Conservation (phyloP, 2,888 invertebrate genomes). For the Candidula unifasciata region DNA sequence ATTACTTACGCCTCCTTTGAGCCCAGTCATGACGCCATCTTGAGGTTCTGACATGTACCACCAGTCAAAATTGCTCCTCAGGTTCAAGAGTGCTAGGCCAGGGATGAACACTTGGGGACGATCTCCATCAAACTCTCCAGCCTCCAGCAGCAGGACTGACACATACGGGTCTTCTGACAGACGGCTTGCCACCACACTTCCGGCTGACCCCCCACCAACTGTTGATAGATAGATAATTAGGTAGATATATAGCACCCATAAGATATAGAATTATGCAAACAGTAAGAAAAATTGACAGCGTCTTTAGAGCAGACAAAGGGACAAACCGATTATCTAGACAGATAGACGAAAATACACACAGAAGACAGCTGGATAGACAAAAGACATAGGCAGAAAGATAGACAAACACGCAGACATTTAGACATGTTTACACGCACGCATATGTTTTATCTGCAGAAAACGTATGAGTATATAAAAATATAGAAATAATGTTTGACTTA, state of each 20-base stretch:
- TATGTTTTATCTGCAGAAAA: too few species aligned
- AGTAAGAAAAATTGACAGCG: neutral
- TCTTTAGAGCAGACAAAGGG: too few species aligned
- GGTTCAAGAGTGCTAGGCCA: constrained; percentile 23
- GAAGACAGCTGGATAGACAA: too few species aligned
- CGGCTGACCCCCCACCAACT: constrained; percentile 80
- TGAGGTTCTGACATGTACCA: constrained; percentile 50
- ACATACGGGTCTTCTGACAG: constrained; percentile 76
- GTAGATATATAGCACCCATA: neutral
- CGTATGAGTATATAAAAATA: too few species aligned
- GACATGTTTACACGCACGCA: too few species aligned
- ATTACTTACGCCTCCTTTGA: constrained; percentile 27
- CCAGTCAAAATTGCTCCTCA: constrained; percentile 48
- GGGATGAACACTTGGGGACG: constrained; percentile 44
- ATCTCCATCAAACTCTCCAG: constrained; percentile 78
- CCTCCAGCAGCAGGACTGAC: constrained; percentile 77
- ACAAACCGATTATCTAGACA: too few species aligned
- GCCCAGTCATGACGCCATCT: constrained; percentile 41
- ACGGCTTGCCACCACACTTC: constrained; percentile 79
- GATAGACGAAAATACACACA: too few species aligned
- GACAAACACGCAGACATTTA: too few species aligned
- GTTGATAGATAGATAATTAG: neutral
- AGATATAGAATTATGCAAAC: neutral
- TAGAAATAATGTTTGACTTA: too few species aligned
- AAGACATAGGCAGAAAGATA: too few species aligned